Percentiles rank a stretch among this genome's conserved stretches.
Conservation (phyloP, 1,140 invertebrate genomes). For the Drosophila nebulosa region DNA sequence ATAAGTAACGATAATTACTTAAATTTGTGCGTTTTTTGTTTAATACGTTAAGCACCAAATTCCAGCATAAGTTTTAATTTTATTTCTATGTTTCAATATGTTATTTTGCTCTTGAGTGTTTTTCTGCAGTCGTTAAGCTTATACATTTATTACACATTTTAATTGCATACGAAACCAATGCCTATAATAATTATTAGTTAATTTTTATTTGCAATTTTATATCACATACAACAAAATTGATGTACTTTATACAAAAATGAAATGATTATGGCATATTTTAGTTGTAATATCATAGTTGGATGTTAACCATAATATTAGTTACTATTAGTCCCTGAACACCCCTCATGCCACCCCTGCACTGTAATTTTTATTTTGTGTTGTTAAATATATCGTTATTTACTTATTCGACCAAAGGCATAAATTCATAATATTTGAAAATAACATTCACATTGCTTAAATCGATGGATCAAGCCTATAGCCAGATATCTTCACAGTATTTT, state of each 20-base stretch:
- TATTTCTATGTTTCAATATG: conserved; percentile 23
- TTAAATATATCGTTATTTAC: conserved; percentile 80
- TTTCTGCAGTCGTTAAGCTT: conserved; percentile 57
- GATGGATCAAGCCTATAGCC: conserved; percentile 80
- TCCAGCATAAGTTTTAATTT: conserved; percentile 42
- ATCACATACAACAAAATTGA: conserved; percentile 27
- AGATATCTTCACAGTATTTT: conserved; percentile 83
- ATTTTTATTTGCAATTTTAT: conserved; percentile 57
- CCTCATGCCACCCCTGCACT: conserved; percentile 42
- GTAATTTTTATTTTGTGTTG: conserved; percentile 78
- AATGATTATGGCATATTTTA: conserved; percentile 20
- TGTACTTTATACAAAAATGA: conserved; percentile 32
- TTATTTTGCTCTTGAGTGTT: conserved; percentile 21
- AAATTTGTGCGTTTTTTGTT: neutral
- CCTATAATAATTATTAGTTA: conserved; percentile 28
- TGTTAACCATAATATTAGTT: conserved; percentile 45
- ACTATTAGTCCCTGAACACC: conserved; percentile 48
- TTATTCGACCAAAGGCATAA: conserved; percentile 65
- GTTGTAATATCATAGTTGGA: conserved; percentile 47
- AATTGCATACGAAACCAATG: neutral
- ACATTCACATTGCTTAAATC: neutral
- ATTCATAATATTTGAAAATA: neutral
- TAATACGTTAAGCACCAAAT: conserved; percentile 27
- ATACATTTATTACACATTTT: neutral
- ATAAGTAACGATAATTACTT: conserved; percentile 6